Evolutionary conservation across 2,888 invertebrate species (phyloP).

Genomic region (Trichogramma evanescens): DNA sequence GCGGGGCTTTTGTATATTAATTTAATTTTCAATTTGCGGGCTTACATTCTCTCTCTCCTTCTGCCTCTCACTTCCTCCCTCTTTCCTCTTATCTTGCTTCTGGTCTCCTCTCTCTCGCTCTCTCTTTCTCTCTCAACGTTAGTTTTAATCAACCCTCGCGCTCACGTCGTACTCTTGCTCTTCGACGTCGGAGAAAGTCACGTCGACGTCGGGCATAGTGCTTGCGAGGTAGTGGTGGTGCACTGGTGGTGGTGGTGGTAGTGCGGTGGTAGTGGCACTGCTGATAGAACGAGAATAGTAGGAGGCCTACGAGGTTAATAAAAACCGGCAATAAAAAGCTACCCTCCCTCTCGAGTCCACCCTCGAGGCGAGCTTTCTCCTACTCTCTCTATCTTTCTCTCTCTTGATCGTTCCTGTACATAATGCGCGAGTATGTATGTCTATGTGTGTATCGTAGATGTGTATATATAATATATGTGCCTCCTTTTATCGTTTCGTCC

Average conservation of each 20-base stretch:
- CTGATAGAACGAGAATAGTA: constrained; percentile 16
- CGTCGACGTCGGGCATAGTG: background rate
- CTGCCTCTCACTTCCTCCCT: constrained; percentile 6
- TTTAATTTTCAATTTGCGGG: constrained; percentile 49
- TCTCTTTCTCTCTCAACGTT: constrained; percentile 15
- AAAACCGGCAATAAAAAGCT: constrained; percentile 47
- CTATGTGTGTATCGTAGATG: too few species aligned
- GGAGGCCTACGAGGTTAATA: constrained; percentile 39
- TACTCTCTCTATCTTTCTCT: constrained; percentile 4
- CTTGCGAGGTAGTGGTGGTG: constrained; percentile 18
- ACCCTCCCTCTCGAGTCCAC: constrained; percentile 39
- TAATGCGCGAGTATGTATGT: too few species aligned
- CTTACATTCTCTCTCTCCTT: constrained; percentile 41
- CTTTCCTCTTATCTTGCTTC: constrained; percentile 17
- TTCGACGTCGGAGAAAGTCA: background rate
- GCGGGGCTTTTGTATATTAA: constrained; percentile 46
- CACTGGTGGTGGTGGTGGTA: constrained; percentile 6
- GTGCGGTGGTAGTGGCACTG: constrained; percentile 12
- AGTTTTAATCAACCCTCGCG: constrained; percentile 41
- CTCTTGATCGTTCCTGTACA: constrained; percentile 18
- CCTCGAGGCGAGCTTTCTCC: constrained; percentile 27
- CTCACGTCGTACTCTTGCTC: constrained; percentile 5
- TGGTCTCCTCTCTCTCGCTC: constrained; percentile 19
- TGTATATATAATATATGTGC: background rate
- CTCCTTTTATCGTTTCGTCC: constrained; percentile 33